Percentiles rank a stretch among this genome's conserved stretches.
These are phyloP conservation scores for Cephus spinipes DNA, from an alignment of 2,888 invertebrate genomes.

Conservation along the genomic window DNA sequence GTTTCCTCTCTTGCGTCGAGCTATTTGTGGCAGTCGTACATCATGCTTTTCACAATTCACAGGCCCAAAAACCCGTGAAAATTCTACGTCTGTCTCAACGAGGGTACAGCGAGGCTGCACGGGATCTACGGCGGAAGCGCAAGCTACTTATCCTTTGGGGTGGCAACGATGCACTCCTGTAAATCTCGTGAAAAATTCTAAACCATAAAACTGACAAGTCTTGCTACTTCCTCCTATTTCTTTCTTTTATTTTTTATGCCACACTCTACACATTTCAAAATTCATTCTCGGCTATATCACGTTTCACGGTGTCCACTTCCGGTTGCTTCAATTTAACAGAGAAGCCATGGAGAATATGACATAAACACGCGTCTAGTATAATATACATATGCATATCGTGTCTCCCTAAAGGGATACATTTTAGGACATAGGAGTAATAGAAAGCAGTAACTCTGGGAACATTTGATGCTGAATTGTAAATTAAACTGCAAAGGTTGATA, in stretches of 20 bases:
- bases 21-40: constrained; percentile 52
- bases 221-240: neutral
- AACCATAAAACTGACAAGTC: neutral
- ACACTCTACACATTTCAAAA: neutral
- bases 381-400: neutral
- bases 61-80: constrained; percentile 54
- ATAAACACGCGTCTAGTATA: neutral
- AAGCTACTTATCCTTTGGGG: constrained; percentile 51
- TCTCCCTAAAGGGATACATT: neutral
- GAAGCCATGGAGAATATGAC: neutral
- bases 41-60: constrained; percentile 60
- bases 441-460: constrained; percentile 12
- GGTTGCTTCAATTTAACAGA: neutral
- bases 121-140: constrained; percentile 39
- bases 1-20: constrained; percentile 42
- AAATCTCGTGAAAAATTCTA: neutral
- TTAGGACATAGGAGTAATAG: neutral
- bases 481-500: constrained; percentile 47
- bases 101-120: neutral
- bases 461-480: constrained; percentile 37
- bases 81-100: constrained; percentile 19
- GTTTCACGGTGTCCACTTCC: neutral
- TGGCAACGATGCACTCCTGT: constrained; percentile 1
- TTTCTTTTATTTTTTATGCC: neutral
- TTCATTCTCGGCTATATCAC: neutral